These are phyloP conservation scores for Diorhabda sublineata DNA, from an alignment of 1,140 invertebrate species.

Conservation along the genomic window DNA sequence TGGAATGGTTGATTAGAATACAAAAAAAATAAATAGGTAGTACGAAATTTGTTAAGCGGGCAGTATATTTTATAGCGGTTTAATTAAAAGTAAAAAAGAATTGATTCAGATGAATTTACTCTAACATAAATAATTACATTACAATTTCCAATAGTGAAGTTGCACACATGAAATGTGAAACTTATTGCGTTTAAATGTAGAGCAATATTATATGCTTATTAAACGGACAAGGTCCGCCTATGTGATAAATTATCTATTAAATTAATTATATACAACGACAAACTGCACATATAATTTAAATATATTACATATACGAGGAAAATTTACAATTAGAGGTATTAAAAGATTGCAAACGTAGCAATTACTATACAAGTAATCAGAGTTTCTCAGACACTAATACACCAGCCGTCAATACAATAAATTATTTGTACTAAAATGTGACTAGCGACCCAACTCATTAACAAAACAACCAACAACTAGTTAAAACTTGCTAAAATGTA, in stretches of 20 bases:
- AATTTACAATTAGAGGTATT: conserved; percentile 43
- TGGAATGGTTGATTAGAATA: too few relatives aligned
- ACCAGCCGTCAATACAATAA: conserved; percentile 22
- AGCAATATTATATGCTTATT: conserved; percentile 9
- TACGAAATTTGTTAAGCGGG: too few relatives aligned
- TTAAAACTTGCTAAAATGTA: conserved; percentile 25
- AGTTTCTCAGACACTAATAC: conserved; percentile 25
- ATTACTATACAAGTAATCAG: conserved; percentile 27
- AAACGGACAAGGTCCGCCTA: conserved; percentile 11
- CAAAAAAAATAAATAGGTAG: too few relatives aligned
- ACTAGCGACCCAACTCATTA: conserved; percentile 36
- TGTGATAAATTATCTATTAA: conserved; percentile 28
- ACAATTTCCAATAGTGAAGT: conserved; percentile 10
- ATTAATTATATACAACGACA: conserved; percentile 45
- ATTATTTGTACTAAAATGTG: conserved; percentile 45
- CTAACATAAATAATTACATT: not conserved
- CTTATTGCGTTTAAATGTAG: conserved; percentile 23
- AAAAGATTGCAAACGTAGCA: conserved; percentile 43
- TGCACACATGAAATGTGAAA: conserved; percentile 16
- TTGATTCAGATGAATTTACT: not conserved
- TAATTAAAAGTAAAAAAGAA: not conserved
- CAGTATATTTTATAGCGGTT: too few relatives aligned
- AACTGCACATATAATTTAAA: conserved; percentile 45
- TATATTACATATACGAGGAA: conserved; percentile 42
- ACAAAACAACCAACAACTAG: conserved; percentile 34